These are phyloP conservation scores for Luffia ferchaultella DNA, from an alignment of 2,888 invertebrate species.

Conservation along the genomic window DNA sequence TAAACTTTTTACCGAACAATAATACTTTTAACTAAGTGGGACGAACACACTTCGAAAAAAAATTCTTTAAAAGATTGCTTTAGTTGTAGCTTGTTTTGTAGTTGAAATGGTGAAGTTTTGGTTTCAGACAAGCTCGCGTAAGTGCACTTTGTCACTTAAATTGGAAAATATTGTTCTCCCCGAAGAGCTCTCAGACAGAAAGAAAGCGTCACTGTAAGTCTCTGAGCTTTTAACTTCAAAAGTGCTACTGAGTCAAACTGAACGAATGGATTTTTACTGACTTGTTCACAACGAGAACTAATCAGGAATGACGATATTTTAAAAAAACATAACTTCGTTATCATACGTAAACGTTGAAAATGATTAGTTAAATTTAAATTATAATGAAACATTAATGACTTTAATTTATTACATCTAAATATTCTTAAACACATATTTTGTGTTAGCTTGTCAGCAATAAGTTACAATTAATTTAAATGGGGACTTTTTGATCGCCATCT, in stretches of 20 bases:
- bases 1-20: neutral
- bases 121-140: constrained; percentile 57
- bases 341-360: too few species aligned
- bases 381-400: too few species aligned
- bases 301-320: too few species aligned
- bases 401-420: too few species aligned
- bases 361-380: too few species aligned
- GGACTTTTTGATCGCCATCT: too few species aligned
- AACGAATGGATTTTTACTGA: too few species aligned
- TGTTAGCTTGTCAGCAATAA: too few species aligned
- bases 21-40: neutral
- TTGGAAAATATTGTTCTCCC: constrained; percentile 59
- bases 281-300: too few species aligned
- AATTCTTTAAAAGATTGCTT: neutral
- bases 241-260: neutral
- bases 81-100: constrained; percentile 31
- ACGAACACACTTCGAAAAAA: neutral
- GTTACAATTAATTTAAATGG: too few species aligned
- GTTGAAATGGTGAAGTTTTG: constrained; percentile 61
- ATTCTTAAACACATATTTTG: too few species aligned
- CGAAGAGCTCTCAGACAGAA: neutral
- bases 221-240: neutral
- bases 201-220: neutral
- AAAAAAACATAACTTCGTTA: too few species aligned
- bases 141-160: constrained; percentile 65